A percentile compares a stretch with the other conserved stretches of the same genome.
phyloP scores from a whole-genome alignment of 2,113 vertebrate species.

The Nannospalax galili region DNA sequence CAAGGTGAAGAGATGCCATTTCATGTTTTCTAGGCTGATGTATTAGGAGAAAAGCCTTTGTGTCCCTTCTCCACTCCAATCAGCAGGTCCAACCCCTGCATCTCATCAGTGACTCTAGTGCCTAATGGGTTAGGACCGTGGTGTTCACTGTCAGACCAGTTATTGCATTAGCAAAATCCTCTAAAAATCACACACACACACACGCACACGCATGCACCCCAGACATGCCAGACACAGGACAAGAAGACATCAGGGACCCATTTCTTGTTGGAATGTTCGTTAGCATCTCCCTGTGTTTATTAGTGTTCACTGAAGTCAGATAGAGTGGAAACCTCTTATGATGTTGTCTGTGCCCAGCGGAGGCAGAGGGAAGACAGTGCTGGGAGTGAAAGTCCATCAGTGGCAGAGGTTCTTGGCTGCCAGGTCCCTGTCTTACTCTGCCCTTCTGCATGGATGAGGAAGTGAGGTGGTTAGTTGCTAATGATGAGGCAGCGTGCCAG shows the following conservation, averaged over 20 bases:
- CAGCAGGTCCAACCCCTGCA: conserved; percentile 60
- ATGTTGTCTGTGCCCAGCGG: not conserved
- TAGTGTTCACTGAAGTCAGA: not conserved
- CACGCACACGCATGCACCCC: not conserved
- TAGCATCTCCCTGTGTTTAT: conserved; percentile 56
- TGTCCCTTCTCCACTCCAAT: conserved; percentile 68
- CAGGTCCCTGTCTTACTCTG: not conserved
- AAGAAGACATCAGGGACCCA: not conserved
- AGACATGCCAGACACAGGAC: not conserved
- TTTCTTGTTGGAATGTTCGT: conserved; percentile 17
- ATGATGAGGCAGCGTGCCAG: not conserved
- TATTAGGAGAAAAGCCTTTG: conserved; percentile 61
- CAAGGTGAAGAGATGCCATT: conserved; percentile 72
- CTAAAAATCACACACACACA: not conserved
- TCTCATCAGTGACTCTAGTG: conserved; percentile 67
- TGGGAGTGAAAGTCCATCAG: not conserved
- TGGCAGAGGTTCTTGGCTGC: not conserved
- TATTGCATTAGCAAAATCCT: conserved; percentile 66
- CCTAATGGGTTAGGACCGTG: conserved; percentile 76
- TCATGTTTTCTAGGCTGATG: conserved; percentile 57
- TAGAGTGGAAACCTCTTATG: not conserved
- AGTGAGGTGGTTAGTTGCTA: not conserved
- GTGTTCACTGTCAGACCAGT: conserved; percentile 74
- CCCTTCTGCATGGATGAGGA: not conserved
- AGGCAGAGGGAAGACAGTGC: not conserved